Percentiles rank a stretch among this genome's conserved stretches.
Evolutionary conservation across 92 coral and sea anemone species (phyloP).

Genomic region (Palythoa grandiflora): DNA sequence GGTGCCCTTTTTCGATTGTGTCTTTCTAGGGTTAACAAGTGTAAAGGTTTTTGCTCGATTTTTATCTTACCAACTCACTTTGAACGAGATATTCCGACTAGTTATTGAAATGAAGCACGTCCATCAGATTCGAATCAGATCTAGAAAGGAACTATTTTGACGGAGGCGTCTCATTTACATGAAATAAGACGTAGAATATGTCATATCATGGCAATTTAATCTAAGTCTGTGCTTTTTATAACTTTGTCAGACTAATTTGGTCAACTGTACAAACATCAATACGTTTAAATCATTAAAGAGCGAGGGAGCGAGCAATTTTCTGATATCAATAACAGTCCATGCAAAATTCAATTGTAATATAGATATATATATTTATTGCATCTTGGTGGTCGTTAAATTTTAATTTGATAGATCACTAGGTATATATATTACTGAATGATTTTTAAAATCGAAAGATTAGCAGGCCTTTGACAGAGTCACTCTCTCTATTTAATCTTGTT

Average conservation of each 20-base stretch:
- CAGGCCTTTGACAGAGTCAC: neutral
- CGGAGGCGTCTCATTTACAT: neutral
- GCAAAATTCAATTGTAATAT: constrained; percentile 26
- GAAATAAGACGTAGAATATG: neutral
- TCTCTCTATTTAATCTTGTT: neutral
- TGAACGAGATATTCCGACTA: too few species aligned
- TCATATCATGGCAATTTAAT: neutral
- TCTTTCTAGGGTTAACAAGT: neutral
- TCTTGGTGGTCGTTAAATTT: constrained; percentile 42
- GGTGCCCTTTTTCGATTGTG: neutral
- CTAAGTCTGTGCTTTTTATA: neutral
- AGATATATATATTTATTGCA: constrained; percentile 21
- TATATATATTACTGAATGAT: constrained; percentile 7
- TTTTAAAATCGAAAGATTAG: neutral
- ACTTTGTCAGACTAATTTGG: neutral
- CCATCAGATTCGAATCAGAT: neutral
- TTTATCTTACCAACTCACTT: neutral
- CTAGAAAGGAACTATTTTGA: neutral
- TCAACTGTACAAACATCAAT: constrained; percentile 29
- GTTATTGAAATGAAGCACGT: too few species aligned
- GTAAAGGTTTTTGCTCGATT: neutral
- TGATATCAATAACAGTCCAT: constrained; percentile 30
- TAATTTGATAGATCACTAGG: constrained; percentile 43
- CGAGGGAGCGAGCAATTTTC: constrained; percentile 9
- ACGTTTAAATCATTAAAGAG: constrained; percentile 17